Conservation (phyloP, 1,140 invertebrate genomes). For the Bombus soroeensis region DNA sequence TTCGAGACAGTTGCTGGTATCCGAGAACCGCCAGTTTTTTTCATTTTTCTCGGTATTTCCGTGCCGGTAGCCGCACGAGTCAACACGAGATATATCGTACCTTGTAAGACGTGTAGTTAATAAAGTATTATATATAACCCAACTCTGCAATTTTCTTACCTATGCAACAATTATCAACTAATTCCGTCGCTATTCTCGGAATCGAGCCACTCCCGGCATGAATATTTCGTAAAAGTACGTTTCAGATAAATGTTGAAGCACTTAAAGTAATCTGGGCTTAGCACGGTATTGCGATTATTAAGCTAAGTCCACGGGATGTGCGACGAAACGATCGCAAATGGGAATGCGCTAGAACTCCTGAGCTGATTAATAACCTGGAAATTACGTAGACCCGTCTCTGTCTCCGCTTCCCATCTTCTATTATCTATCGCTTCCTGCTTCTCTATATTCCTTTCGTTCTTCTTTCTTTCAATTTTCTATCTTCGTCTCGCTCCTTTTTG, state of each 20-base stretch:
- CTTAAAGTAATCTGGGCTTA: constrained; percentile 41
- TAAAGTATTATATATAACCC: no score
- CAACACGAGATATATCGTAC: no score
- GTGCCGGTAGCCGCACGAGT: no score
- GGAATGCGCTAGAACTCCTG: constrained; percentile 30
- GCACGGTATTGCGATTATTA: constrained; percentile 39
- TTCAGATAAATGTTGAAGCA: constrained; percentile 33
- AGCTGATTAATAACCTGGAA: constrained; percentile 64
- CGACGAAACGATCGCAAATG: constrained; percentile 52
- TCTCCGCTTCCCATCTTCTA: constrained; percentile 18
- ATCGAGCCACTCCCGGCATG: not conserved
- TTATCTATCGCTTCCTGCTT: not conserved
- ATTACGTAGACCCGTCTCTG: constrained; percentile 45
- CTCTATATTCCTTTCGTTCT: not conserved
- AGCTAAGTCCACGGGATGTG: constrained; percentile 50
- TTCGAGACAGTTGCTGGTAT: no score
- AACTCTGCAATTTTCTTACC: no score
- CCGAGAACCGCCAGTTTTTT: no score
- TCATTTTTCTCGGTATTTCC: no score
- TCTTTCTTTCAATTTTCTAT: not conserved
- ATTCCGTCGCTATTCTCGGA: not conserved
- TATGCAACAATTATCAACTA: not conserved
- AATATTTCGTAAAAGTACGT: constrained; percentile 19
- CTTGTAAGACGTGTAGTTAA: not conserved
- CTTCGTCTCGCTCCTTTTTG: not conserved